Evolutionary conservation across 2,888 invertebrate genomes (phyloP), one percentile per base, ranked within the genome.

Genomic region (Rhodophaea formosa): DNA sequence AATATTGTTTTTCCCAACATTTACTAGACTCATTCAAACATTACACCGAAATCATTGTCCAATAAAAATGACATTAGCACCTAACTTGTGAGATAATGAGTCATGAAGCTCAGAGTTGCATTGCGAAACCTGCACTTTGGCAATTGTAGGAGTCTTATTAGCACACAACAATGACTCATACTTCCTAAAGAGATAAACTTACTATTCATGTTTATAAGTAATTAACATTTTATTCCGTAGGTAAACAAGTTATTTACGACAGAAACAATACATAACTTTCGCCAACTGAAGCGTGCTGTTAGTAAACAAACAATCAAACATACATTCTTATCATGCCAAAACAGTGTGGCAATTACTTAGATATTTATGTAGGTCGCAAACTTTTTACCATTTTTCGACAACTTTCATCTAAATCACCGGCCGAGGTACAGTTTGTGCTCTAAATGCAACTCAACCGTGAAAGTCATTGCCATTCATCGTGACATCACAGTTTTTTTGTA

Each of bases 391-490:
- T 78, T 84, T 84, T 88, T 86, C 65, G 75, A 68, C 75, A 79
- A 84, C 88, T 88, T 90, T 89, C 90, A 86, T 86, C 81, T 74
- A 81, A 83, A 81, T 79, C 74, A 74, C 76, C 73, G 74, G 70
- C 72, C 62, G 71, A 84, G 82, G 83, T 88, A 88, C 88, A 84
- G 87, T 88, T 87, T 79, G 78, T 82, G 88, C 82, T 86, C 89
- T 69, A 84, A 86, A 88, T 89, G 82, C 84, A 88, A 77, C 82
- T 88, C 86, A 90, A 90, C 90, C 90, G 88, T 91, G 90, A 91
- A 90, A 90, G 90, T 89, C 89, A 88, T 84, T 87, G 88, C 84
- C 88, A 82, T 80, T 79, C 73, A 71, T 60, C 75, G 83, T 90
- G 90, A 88, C 91, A 90, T 89, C 91, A 88, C 82, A 71, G 74